These are phyloP conservation scores for Gallinago jamesoni DNA, from an alignment of 2,113 vertebrate species.

Conservation along the genomic window DNA sequence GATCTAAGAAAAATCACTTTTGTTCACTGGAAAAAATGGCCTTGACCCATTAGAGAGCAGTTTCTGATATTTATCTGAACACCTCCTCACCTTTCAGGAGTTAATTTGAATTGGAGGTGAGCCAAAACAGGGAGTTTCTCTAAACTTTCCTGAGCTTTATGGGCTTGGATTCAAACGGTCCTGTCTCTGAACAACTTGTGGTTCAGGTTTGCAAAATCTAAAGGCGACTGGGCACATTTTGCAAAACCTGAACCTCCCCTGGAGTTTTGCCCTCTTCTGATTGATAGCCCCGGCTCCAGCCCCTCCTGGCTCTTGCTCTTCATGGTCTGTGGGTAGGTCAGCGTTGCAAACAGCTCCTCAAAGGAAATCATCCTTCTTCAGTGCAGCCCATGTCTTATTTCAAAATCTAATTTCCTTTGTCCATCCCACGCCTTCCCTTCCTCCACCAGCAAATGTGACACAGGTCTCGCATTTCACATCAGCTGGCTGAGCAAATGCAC, in stretches of 20 bases:
- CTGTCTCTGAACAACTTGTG: neutral
- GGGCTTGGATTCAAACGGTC: neutral
- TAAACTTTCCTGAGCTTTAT: neutral
- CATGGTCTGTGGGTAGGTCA: conserved; percentile 16
- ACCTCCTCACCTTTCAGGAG: conserved; percentile 36
- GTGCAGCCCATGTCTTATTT: neutral
- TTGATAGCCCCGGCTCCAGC: neutral
- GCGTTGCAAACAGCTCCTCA: neutral
- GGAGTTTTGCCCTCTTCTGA: neutral
- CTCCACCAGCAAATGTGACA: neutral
- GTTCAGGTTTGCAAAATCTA: neutral
- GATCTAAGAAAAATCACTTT: neutral
- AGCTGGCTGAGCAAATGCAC: conserved; percentile 28
- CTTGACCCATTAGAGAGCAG: neutral
- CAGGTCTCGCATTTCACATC: neutral
- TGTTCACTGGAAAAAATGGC: neutral
- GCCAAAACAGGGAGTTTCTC: neutral
- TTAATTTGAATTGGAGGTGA: neutral
- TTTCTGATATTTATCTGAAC: conserved; percentile 8
- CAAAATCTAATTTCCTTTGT: conserved; percentile 37
- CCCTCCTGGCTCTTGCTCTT: neutral
- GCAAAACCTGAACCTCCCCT: neutral
- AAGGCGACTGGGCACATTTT: neutral
- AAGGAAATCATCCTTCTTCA: neutral
- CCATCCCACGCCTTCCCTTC: neutral